Evolutionary conservation across 2,113 vertebrate species (phyloP), one percentile per base, ranked within the genome.

Genomic region (Trinectes maculatus): DNA sequence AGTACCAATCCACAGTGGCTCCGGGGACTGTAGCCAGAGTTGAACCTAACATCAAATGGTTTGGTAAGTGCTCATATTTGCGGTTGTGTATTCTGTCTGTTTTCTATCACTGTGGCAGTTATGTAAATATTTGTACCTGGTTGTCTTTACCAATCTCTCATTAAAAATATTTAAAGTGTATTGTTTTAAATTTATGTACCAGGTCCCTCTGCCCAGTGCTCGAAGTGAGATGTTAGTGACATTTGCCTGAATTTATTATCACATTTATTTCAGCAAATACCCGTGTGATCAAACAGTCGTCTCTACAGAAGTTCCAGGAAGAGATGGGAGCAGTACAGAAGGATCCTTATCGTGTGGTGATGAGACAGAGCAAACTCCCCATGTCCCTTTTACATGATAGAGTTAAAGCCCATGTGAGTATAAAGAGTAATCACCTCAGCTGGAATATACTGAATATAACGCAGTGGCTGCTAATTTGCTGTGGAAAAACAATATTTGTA

Each of bases 31-130:
- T 96, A 0, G 97, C 96, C 1, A 92, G 98, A 89, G 96, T 99
- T 55, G 98, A 99, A 70, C 98, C 98, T 4, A 99, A 98, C 87
- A 99, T 99, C 82, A 99, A 98, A 58, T 99, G 98, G 97, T 99
- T 99, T 90, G 89, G 98, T 99, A 81, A 95, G 96, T 91, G 21
- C 21, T 8, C 40, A 8, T 42, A 34, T 13, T 56, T 22, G 7
- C 2, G 25, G 11, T 42, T 64, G 2, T 29, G 11, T 16, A 13
- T 18, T 6, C 18, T 16, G 7, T 29, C 0, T 33, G 1, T 34
- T 8, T 46, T 33, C 7, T 8, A 28, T 1, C 11, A 19, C 1
- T 12, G 11, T 18, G n/a, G 15, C 8, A n/a, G n/a, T n/a, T n/a
- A n/a, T n/a, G n/a, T n/a, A n/a, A n/a, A n/a, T n/a, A n/a, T n/a